phyloP scores from a whole-genome alignment of 1,140 invertebrate species.

The Panulirus ornatus region DNA sequence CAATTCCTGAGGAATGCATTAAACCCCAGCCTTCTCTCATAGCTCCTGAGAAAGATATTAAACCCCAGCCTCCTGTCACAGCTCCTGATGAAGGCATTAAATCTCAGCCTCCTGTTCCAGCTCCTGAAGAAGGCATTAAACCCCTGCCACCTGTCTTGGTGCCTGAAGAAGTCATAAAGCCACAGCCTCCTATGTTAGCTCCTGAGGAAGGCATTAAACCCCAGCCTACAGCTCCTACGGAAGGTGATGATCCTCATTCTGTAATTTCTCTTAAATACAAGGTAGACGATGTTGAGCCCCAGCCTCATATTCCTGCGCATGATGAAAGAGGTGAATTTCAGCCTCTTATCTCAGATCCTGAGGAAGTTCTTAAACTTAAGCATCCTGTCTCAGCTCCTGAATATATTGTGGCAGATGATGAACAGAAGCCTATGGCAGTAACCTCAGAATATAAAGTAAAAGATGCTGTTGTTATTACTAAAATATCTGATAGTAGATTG shows the following conservation, averaged over 20 bases:
- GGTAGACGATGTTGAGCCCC: background rate
- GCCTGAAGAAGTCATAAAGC: background rate
- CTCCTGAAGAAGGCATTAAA: background rate
- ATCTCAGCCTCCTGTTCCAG: background rate
- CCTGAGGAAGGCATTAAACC: background rate
- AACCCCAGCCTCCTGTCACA: background rate
- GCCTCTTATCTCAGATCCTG: background rate
- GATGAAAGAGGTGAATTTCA: background rate
- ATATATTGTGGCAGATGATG: background rate
- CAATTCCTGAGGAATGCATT: background rate
- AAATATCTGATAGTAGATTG: constrained; percentile 3
- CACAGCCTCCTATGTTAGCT: background rate
- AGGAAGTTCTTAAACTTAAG: background rate
- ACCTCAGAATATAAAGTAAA: background rate
- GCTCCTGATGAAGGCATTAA: background rate
- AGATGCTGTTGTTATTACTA: constrained; percentile 14
- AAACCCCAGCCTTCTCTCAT: background rate
- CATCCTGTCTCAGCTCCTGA: background rate
- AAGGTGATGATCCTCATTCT: too few species aligned
- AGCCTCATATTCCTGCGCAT: too few species aligned
- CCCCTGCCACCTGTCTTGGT: background rate
- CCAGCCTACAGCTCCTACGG: background rate
- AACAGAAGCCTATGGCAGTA: background rate
- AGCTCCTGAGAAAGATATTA: background rate
- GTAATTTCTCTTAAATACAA: too few species aligned